Evolutionary conservation across 1,140 invertebrate species (phyloP).

Genomic region (Limonius californicus): DNA sequence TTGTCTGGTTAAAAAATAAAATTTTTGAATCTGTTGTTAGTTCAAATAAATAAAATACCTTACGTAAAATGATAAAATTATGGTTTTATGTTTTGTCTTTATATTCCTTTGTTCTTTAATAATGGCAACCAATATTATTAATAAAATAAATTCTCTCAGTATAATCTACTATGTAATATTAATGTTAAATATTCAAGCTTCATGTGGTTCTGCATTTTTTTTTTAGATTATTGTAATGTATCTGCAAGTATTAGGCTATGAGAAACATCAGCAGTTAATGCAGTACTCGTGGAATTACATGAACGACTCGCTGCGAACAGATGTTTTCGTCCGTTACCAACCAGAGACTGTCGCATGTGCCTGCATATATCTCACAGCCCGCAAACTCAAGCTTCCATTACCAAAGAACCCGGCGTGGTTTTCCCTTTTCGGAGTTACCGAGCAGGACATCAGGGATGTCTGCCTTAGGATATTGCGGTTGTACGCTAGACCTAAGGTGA

Average conservation of each 20-base stretch:
- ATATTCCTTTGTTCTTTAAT: too few species aligned
- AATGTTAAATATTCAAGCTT: too few species aligned
- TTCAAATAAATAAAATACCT: too few species aligned
- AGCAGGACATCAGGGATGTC: slow-evolving; percentile 81
- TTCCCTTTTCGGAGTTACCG: slow-evolving; percentile 76
- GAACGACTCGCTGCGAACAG: slow-evolving; percentile 96
- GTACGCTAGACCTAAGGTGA: slow-evolving; percentile 75
- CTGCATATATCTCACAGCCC: slow-evolving; percentile 92
- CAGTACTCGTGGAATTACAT: slow-evolving; percentile 99
- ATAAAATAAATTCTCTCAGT: too few species aligned
- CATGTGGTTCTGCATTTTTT: slow-evolving; percentile 21
- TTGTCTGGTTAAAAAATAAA: too few species aligned
- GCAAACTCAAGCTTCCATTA: slow-evolving; percentile 79
- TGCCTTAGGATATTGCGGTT: slow-evolving; percentile 78
- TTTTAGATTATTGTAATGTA: slow-evolving; percentile 89
- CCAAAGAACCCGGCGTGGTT: slow-evolving; percentile 90
- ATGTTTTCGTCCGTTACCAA: slow-evolving; percentile 93
- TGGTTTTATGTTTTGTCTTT: too few species aligned
- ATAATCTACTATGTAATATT: too few species aligned
- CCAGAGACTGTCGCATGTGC: slow-evolving; percentile 98
- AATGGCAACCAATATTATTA: too few species aligned
- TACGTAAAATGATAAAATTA: too few species aligned
- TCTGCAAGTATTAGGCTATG: slow-evolving; percentile 82
- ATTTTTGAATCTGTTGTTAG: too few species aligned
- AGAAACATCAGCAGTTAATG: slow-evolving; percentile 80